A percentile compares a stretch with the other conserved stretches of the same genome.
Conservation (phyloP, 2,113 vertebrate genomes). For the Aleadryas rufinucha region DNA sequence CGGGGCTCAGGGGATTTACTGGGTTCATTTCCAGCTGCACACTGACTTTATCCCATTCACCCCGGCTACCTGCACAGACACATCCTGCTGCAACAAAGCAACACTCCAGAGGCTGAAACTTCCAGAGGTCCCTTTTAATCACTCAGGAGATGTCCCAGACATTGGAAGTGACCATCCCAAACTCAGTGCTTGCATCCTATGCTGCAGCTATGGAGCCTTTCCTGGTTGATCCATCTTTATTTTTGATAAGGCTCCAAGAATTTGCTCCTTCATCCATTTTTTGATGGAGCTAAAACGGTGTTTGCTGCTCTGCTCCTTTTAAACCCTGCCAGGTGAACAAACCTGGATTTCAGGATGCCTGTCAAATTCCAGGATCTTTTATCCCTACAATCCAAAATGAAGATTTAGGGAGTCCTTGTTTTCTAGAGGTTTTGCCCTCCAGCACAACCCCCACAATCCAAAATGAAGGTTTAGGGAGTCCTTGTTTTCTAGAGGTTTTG, state of each 20-base stretch:
- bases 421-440: not conserved
- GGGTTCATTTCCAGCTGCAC: not conserved
- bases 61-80: not conserved
- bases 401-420: not conserved
- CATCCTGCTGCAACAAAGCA: not conserved
- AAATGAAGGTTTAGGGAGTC: not conserved
- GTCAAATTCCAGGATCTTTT: not conserved
- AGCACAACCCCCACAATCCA: not conserved
- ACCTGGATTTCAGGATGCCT: not conserved
- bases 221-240: not conserved
- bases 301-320: not conserved
- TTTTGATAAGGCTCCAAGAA: not conserved
- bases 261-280: not conserved
- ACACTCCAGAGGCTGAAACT: not conserved
- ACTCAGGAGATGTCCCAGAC: not conserved
- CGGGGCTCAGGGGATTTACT: not conserved
- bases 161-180: not conserved
- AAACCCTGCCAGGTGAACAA: not conserved
- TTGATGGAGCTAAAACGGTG: not conserved
- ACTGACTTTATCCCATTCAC: not conserved
- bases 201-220: not conserved
- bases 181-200: not conserved
- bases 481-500: not conserved
- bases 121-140: not conserved
- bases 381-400: not conserved